Base-by-base conservation (phyloP, 30 jellyfish, hydroid and myxozoan species). In the Nemopilema nomurai region DNA sequence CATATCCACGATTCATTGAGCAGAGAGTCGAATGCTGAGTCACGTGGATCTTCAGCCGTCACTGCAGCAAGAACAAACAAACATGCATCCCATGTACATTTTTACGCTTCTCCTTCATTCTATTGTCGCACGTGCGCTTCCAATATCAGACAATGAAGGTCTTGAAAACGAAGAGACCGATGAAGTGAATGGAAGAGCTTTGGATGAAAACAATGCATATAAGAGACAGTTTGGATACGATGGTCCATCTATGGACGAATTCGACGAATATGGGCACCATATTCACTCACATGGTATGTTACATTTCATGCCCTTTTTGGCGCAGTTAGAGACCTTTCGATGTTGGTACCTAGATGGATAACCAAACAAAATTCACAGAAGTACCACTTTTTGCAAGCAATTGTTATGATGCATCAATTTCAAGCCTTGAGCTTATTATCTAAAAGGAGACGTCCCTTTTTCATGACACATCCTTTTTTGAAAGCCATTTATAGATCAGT, bases 181-280 rank as follows among this genome's bases (percentile, higher is more conserved):
- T 41, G 57, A 6, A 41, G 6, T 41, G 57, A 13, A 41, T 41
- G 13, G 6, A 13, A 41, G 57, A 41, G 13, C 57, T 3, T 41
- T 41, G 57, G 57, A 41, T 3, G 6, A 6, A 41, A 13, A 41
- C 13, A 41, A 41, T 41, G 57, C 57, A 41, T 41, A 41, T 13
- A 41, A 41, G 57, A 41, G 57, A 41, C 57, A 41, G 13, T 41
- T 41, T 41, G 57, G 57, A 6, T 41, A 41, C 57, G 9, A 41
- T 13, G 57, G 57, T 41, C 57, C 57, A 6, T 41, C 57, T 13
- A 41, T 41, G 57, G 57, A 41, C 1, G 82, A 63, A 19, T 71
- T 71, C 66, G 82, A 71, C 20, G 21, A 24, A 20, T 71, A 26
- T 31, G 82, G 82, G 18, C 82, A 71, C 30, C 82, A 71, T 28